Conservation (phyloP, 2,888 invertebrate species). For the Synanthedon formicaeformis region DNA sequence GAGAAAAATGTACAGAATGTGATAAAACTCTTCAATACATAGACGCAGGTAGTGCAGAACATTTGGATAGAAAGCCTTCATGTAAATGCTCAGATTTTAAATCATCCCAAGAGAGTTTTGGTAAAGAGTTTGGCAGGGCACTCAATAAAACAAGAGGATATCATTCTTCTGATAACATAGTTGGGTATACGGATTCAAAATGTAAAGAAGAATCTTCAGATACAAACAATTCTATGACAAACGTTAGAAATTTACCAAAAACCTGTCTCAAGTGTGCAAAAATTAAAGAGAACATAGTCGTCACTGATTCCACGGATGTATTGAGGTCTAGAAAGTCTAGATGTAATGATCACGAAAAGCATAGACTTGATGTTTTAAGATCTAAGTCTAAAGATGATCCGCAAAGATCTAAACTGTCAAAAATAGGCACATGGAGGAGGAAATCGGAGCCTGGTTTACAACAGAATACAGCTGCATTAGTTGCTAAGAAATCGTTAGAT, state of each 20-base stretch:
- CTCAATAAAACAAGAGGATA: constrained; percentile 55
- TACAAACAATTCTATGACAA: constrained; percentile 39
- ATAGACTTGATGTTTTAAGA: constrained; percentile 52
- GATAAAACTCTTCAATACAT: constrained; percentile 54
- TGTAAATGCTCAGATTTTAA: constrained; percentile 60
- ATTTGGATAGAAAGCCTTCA: constrained; percentile 42
- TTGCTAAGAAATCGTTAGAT: constrained; percentile 44
- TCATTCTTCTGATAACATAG: constrained; percentile 60
- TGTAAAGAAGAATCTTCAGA: constrained; percentile 48
- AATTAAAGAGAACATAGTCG: constrained; percentile 63
- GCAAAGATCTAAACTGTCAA: constrained; percentile 54
- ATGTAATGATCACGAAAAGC: constrained; percentile 42
- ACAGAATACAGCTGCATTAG: constrained; percentile 39
- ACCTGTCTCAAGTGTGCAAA: constrained; percentile 63
- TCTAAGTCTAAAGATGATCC: constrained; percentile 66
- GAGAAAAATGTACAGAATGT: constrained; percentile 55
- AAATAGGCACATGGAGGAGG: constrained; percentile 76
- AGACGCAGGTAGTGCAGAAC: constrained; percentile 50
- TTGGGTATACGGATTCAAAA: constrained; percentile 46
- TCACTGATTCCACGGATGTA: constrained; percentile 36
- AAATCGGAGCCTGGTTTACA: constrained; percentile 79
- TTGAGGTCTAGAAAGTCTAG: constrained; percentile 44
- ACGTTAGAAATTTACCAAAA: constrained; percentile 46
- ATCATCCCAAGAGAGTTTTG: constrained; percentile 60
- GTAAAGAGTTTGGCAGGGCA: constrained; percentile 42